Percentiles rank a stretch among this genome's conserved stretches.
Conservation (phyloP, 2,888 invertebrate species). For the Ommatoiulus sabulosus region DNA sequence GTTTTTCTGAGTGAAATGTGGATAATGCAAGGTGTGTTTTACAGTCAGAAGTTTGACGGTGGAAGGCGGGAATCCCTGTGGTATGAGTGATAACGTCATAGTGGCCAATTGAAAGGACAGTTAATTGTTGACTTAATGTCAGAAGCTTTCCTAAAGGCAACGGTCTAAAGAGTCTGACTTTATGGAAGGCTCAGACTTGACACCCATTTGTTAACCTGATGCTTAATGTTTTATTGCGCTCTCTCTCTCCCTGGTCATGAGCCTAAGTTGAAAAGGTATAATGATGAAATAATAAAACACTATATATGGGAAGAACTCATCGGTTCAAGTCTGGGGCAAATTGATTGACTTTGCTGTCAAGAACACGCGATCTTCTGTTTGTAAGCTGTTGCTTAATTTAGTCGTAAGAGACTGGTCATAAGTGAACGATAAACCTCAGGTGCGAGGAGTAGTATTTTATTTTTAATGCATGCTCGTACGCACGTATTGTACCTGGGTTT, state of each 20-base stretch:
- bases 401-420: neutral
- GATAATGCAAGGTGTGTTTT: neutral
- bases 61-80: neutral
- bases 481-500: too few relatives aligned
- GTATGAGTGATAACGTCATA: neutral
- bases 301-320: neutral
- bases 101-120: constrained; percentile 36
- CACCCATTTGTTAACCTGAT: constrained; percentile 15
- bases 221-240: neutral
- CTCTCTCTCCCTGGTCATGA: neutral
- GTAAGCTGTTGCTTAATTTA: neutral
- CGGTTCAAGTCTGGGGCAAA: neutral
- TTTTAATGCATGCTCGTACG: too few relatives aligned
- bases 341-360: constrained; percentile 15
- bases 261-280: neutral
- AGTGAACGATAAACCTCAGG: neutral
- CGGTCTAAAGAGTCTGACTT: neutral
- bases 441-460: too few relatives aligned
- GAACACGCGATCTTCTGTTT: neutral
- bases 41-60: neutral
- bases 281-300: neutral
- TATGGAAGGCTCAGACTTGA: neutral
- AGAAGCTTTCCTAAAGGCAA: constrained; percentile 32
- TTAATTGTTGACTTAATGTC: constrained; percentile 17
- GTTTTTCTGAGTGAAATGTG: constrained; percentile 9